Conservation (phyloP, 2,113 vertebrate genomes). For the Grantiella picta region DNA sequence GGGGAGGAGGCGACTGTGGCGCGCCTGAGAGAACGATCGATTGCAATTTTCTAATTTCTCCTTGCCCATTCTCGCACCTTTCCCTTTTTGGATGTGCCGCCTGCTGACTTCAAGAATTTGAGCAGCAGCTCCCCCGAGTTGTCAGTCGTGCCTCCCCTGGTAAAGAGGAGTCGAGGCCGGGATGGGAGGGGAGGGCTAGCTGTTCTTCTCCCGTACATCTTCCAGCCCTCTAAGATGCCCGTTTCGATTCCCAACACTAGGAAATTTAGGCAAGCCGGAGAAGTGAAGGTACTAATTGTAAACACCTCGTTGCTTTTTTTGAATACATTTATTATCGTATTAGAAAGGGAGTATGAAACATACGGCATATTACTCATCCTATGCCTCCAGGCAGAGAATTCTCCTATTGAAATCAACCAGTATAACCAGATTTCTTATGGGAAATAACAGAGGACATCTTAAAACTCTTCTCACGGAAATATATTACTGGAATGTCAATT, state of each 20-base stretch:
- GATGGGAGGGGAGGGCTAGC: background rate
- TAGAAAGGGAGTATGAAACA: slow-evolving; percentile 64
- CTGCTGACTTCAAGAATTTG: background rate
- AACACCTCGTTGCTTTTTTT: slow-evolving; percentile 62
- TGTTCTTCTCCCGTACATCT: background rate
- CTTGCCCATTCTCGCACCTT: background rate
- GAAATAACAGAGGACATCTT: slow-evolving; percentile 71
- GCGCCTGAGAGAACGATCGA: background rate
- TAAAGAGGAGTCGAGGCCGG: background rate
- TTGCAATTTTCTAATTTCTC: background rate
- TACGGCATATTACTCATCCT: slow-evolving; percentile 66
- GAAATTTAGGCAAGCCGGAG: slow-evolving; percentile 20
- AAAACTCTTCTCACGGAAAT: slow-evolving; percentile 61
- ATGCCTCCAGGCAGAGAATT: slow-evolving; percentile 76
- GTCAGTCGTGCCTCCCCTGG: background rate
- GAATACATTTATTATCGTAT: slow-evolving; percentile 67
- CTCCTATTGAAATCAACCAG: slow-evolving; percentile 75
- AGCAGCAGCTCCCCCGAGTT: background rate
- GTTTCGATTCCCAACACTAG: background rate
- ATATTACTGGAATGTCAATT: slow-evolving; percentile 53
- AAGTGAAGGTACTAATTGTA: slow-evolving; percentile 61
- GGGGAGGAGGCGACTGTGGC: background rate
- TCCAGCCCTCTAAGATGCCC: background rate
- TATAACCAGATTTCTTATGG: slow-evolving; percentile 77
- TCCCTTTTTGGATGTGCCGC: background rate